phyloP scores from a whole-genome alignment of 2,113 vertebrate species.

The Trochalopteron elliotii region DNA sequence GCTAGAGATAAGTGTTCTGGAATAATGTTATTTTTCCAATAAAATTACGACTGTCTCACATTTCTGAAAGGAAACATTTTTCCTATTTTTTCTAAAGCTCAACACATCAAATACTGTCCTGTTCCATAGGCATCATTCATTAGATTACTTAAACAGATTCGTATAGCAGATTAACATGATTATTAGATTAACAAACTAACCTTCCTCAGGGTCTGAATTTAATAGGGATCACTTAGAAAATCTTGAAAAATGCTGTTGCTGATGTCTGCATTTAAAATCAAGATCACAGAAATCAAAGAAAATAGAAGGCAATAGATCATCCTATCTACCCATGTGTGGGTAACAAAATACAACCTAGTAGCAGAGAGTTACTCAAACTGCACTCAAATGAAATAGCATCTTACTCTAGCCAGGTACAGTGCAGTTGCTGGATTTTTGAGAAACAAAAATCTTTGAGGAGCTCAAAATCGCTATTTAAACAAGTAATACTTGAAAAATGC shows the following conservation, averaged over 20 bases:
- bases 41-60: not conserved
- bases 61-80: not conserved
- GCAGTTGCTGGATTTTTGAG: not conserved
- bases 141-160: not conserved
- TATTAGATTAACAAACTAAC: not conserved
- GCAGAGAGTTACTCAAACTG: not conserved
- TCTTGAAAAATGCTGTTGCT: not conserved
- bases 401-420: not conserved
- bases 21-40: not conserved
- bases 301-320: not conserved
- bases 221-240: not conserved
- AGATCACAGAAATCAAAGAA: not conserved
- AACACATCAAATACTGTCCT: not conserved
- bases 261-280: not conserved
- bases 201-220: not conserved
- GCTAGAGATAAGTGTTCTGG: not conserved
- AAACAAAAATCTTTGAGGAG: not conserved
- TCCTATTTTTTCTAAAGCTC: not conserved
- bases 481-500: not conserved
- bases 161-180: not conserved
- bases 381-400: not conserved
- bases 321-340: not conserved
- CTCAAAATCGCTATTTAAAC: not conserved
- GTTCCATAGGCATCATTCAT: not conserved
- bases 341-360: not conserved